Conservation (phyloP, 1,140 invertebrate genomes). For the Alviniconcha marisindica region DNA sequence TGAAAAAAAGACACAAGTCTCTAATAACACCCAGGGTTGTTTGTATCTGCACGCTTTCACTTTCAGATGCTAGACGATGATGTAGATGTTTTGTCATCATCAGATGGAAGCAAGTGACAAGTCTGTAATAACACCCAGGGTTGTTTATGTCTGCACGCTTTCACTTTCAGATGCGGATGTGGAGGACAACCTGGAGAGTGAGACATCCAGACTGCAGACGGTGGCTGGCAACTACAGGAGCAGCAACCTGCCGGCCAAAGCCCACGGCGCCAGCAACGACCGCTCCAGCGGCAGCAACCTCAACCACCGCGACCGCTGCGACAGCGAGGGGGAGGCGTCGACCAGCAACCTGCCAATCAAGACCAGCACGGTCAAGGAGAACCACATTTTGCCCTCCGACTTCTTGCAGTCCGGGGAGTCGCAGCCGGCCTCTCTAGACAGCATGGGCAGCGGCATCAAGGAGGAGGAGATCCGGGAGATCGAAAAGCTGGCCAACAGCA, state of each 20-base stretch:
- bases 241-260: slow-evolving; percentile 35
- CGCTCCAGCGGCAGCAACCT: not conserved
- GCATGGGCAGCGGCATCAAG: not conserved
- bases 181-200: slow-evolving; percentile 73
- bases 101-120: no score
- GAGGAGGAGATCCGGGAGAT: not conserved
- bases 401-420: not conserved
- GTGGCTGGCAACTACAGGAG: not conserved
- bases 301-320: not conserved
- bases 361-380: not conserved
- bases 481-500: slow-evolving; percentile 15
- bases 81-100: no score
- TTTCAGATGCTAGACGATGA: no score
- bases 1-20: no score
- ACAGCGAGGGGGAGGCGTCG: not conserved
- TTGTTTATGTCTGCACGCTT: no score
- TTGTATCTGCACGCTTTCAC: no score
- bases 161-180: slow-evolving; percentile 73
- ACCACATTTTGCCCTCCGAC: slow-evolving; percentile 19
- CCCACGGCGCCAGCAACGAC: not conserved
- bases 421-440: not conserved
- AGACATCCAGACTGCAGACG: slow-evolving; percentile 49
- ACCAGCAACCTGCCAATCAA: slow-evolving; percentile 19
- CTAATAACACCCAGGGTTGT: no score
- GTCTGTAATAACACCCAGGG: no score